These are phyloP conservation scores for Conus ventricosus DNA, from an alignment of 1,140 invertebrate species.

Conservation along the genomic window DNA sequence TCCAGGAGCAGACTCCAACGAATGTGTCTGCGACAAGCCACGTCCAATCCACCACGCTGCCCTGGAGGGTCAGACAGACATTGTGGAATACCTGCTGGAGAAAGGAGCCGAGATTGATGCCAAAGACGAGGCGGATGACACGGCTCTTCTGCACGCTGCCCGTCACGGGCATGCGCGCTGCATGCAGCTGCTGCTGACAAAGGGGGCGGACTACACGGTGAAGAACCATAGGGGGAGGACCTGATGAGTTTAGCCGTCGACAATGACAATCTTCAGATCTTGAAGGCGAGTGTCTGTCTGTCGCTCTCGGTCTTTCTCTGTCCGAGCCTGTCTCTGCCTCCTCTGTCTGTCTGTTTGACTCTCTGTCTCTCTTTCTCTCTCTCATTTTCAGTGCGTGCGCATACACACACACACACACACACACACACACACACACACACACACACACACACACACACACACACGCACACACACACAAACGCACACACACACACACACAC, in stretches of 20 bases:
- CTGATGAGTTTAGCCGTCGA: constrained; percentile 64
- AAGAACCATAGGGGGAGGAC: constrained; percentile 62
- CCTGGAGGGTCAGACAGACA: constrained; percentile 60
- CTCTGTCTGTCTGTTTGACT: no score
- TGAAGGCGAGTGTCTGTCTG: constrained; percentile 30
- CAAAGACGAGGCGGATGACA: constrained; percentile 63
- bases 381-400: no score
- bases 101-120: constrained; percentile 52
- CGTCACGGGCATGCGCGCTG: constrained; percentile 53
- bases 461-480: no score
- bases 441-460: no score
- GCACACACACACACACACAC: no score
- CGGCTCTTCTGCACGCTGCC: constrained; percentile 63
- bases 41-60: constrained; percentile 68
- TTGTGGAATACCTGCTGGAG: constrained; percentile 51
- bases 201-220: constrained; percentile 54
- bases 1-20: constrained; percentile 65
- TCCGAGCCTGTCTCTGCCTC: no score
- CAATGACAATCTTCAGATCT: constrained; percentile 48
- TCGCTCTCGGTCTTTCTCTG: no score
- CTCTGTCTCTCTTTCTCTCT: no score
- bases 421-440: no score
- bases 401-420: no score
- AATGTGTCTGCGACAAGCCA: constrained; percentile 59
- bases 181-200: constrained; percentile 51